Conservation (phyloP, 2,113 vertebrate genomes). For the Anolis sagrei region DNA sequence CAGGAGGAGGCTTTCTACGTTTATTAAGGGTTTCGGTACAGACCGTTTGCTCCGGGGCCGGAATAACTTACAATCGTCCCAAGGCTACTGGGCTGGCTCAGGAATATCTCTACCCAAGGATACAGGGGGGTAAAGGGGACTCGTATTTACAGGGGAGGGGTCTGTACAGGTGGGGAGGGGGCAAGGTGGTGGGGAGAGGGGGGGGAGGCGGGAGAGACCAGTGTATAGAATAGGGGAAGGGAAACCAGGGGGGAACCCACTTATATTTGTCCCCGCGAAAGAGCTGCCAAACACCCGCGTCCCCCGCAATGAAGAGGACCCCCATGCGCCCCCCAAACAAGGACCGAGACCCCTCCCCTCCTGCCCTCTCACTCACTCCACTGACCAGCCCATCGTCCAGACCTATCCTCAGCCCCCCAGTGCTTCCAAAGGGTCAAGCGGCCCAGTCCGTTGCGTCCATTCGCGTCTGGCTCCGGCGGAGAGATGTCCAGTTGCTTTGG, state of each 20-base stretch:
- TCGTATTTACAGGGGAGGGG: conserved; percentile 64
- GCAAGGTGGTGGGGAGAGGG: background rate
- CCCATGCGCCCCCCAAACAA: background rate
- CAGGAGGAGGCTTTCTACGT: conserved; percentile 50
- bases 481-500: background rate
- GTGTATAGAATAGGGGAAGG: background rate
- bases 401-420: background rate
- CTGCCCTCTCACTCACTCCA: background rate
- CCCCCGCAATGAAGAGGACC: background rate
- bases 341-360: background rate
- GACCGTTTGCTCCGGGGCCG: conserved; percentile 36
- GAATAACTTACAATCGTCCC: conserved; percentile 72
- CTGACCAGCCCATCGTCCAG: background rate
- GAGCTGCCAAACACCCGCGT: background rate
- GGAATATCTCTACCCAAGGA: conserved; percentile 33
- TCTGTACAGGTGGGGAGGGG: conserved; percentile 64
- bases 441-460: background rate
- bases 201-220: background rate
- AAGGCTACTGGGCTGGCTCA: conserved; percentile 15
- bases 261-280: background rate
- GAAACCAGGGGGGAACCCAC: background rate
- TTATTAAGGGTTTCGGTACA: conserved; percentile 64
- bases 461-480: too few species aligned
- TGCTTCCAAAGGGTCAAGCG: background rate
- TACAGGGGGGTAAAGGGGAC: conserved; percentile 1